These are phyloP conservation scores for Apodemia zela DNA, from an alignment of 2,888 invertebrate genomes.

Conservation along the genomic window DNA sequence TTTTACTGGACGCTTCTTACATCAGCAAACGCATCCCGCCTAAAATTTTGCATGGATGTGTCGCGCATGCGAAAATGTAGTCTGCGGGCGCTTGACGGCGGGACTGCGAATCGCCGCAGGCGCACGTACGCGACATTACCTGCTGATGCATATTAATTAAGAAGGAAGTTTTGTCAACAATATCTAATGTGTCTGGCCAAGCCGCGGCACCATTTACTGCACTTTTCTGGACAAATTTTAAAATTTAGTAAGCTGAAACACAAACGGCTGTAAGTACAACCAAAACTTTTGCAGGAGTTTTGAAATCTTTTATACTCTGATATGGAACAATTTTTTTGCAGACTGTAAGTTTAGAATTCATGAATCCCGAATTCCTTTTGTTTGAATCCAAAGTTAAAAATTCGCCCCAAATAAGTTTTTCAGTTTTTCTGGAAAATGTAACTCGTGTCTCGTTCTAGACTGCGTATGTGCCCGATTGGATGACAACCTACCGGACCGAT, in stretches of 20 bases:
- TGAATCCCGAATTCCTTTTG: no score
- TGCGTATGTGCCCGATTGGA: no score
- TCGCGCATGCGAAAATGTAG: constrained; percentile 68
- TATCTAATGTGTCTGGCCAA: constrained; percentile 74
- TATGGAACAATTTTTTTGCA: no score
- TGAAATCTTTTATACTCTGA: no score
- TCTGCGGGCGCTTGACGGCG: constrained; percentile 41
- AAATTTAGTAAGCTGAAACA: constrained; percentile 15
- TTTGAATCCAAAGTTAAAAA: no score
- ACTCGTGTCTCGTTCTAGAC: no score
- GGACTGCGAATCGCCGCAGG: constrained; percentile 48
- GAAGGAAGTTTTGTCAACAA: constrained; percentile 80
- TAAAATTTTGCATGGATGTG: constrained; percentile 79
- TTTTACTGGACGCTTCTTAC: constrained; percentile 63
- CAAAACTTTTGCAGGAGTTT: no score
- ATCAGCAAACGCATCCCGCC: constrained; percentile 75
- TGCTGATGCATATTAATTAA: constrained; percentile 76
- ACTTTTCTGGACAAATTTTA: constrained; percentile 58
- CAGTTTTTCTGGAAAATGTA: no score
- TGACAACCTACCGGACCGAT: no score
- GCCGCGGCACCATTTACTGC: constrained; percentile 70
- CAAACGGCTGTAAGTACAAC: no score
- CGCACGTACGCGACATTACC: constrained; percentile 72
- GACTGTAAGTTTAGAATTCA: no score
- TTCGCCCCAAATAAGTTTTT: no score